phyloP scores from a whole-genome alignment of 2,888 invertebrate species.

The Drosophila nigritarsus region DNA sequence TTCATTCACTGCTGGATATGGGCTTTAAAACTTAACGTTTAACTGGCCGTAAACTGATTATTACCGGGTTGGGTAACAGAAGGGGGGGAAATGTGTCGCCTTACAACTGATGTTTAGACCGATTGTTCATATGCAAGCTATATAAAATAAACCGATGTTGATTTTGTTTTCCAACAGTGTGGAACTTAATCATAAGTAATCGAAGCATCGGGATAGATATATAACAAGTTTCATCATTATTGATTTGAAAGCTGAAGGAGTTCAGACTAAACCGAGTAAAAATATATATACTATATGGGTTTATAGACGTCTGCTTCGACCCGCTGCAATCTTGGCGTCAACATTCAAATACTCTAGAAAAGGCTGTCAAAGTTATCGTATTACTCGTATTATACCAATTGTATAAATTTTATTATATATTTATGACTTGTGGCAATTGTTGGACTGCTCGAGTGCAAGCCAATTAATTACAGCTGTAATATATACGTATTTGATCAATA shows the following conservation, averaged over 20 bases:
- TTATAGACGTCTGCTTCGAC: background rate
- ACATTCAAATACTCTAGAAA: background rate
- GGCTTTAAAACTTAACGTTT: no score
- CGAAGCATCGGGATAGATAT: background rate
- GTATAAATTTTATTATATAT: background rate
- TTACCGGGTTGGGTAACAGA: background rate
- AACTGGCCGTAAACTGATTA: background rate
- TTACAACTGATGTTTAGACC: background rate
- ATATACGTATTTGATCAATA: no score
- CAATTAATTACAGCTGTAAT: background rate
- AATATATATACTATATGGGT: background rate
- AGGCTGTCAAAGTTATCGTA: background rate
- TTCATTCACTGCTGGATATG: no score
- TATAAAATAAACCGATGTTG: background rate
- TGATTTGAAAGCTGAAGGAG: background rate
- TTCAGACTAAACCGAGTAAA: background rate
- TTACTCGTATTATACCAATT: background rate
- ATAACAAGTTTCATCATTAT: background rate
- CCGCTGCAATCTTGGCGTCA: background rate
- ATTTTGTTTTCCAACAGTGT: background rate
- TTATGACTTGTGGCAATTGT: background rate
- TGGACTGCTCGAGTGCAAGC: background rate
- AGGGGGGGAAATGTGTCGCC: background rate
- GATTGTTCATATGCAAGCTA: background rate
- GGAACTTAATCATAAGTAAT: background rate